Conservation (phyloP, 1,140 invertebrate genomes). For the Ridgeia piscesae region DNA sequence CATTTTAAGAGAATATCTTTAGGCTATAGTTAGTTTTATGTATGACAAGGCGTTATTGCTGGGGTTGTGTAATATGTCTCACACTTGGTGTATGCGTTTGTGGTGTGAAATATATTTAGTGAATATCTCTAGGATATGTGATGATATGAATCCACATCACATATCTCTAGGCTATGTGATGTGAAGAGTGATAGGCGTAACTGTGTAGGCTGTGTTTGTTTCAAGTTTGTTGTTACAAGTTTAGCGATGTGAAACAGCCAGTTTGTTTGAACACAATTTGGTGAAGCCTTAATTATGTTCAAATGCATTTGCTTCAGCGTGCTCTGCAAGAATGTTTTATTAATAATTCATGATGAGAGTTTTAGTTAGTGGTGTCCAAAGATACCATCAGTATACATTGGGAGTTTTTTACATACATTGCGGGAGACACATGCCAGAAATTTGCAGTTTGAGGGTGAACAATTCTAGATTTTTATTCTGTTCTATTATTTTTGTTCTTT, state of each 20-base stretch:
- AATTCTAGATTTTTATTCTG: too few species aligned
- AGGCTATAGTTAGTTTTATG: background rate
- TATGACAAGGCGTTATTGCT: background rate
- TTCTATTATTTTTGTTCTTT: too few species aligned
- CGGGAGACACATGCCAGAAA: too few species aligned
- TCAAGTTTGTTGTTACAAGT: background rate
- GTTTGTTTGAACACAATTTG: background rate
- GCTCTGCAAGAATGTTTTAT: background rate
- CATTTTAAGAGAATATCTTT: background rate
- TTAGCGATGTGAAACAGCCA: background rate
- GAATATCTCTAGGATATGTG: background rate
- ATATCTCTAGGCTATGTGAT: background rate
- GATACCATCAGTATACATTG: background rate
- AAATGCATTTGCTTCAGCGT: background rate
- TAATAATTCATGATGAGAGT: background rate
- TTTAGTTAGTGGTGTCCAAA: background rate
- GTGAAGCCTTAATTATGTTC: background rate
- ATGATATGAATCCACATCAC: too few species aligned
- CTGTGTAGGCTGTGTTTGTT: background rate
- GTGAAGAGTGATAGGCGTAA: background rate
- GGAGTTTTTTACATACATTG: background rate
- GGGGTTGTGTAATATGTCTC: background rate
- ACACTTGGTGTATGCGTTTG: background rate
- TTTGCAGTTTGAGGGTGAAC: too few species aligned
- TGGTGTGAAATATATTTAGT: background rate